Base-by-base conservation (phyloP, 2,888 invertebrate species). In the Hedychridium roseum region DNA sequence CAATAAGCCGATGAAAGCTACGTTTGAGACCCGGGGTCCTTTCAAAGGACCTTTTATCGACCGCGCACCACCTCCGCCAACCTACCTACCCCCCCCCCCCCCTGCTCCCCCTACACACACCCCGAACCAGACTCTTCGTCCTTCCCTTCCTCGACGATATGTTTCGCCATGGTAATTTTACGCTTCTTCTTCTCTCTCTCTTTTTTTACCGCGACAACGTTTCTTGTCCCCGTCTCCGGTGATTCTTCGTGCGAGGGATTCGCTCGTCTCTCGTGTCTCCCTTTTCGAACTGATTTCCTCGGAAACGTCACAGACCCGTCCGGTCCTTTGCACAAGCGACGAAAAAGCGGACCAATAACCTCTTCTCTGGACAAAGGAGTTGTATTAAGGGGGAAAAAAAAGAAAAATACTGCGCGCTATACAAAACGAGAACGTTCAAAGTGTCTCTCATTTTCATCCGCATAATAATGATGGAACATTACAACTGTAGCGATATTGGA, bases 1-100 rank as follows among this genome's bases (percentile, higher is more conserved):
- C 67, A 65, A 70, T 70, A 64, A 66, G 57, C 62, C 64, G 62
- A 66, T 66, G 64, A 64, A 65, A 69, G 65, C 60, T 66, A 64
- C 65, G 66, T 68, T 69, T 59, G 55, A 60, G 59, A 57, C 56
- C 35, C 40, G 38, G 50, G 51, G 56, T 61, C 57, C 60, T 62
- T 66, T 60, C 55, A 64, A 60, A 58, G 53, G 48, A 61, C 52
- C 60, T 63, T 57, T 57, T 53, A 42, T 45, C 57, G 34, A 54
- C 54, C 49, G 55, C 35, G 12, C 31, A 35, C 43, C 27, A 9
- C 6, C 31, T 39, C 43, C 32, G 45, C 28, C 9, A 11, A 40
- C 27, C 35, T 35, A 30, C 15, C 20, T 37, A 16, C 45, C 15
- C 26, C 36, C 43, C 40, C 48, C 48, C 36, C 37, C 48, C 17